phyloP scores from a whole-genome alignment of 2,113 vertebrate genomes.

The Equus quagga region DNA sequence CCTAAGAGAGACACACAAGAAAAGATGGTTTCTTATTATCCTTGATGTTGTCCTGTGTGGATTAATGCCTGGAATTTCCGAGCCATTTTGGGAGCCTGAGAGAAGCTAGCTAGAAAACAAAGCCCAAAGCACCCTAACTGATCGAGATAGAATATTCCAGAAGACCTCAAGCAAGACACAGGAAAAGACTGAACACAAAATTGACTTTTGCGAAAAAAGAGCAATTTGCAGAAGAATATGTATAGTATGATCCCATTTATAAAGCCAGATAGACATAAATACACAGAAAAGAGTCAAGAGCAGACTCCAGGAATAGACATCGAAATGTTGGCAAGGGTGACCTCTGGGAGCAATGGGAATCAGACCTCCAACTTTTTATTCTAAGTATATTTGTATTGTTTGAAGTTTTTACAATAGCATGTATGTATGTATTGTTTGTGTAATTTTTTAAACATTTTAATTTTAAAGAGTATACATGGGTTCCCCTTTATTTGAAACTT shows the following conservation, averaged over 20 bases:
- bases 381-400: neutral
- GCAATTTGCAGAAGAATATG: neutral
- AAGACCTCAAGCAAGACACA: neutral
- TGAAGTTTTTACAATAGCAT: neutral
- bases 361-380: neutral
- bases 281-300: neutral
- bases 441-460: conserved; percentile 26
- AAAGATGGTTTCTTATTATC: neutral
- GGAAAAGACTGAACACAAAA: neutral
- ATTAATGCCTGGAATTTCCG: neutral
- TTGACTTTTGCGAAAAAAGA: neutral
- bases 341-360: neutral
- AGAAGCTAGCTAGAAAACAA: neutral
- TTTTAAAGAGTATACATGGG: neutral
- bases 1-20: neutral
- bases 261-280: neutral
- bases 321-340: neutral
- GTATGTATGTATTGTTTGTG: neutral
- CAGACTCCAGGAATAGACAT: neutral
- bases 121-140: neutral
- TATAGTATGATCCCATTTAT: neutral
- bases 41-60: neutral
- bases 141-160: neutral
- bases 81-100: neutral
- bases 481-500: conserved; percentile 38